Evolutionary conservation across 2,888 invertebrate species (phyloP).

Genomic region (Cartodere bifasciata): DNA sequence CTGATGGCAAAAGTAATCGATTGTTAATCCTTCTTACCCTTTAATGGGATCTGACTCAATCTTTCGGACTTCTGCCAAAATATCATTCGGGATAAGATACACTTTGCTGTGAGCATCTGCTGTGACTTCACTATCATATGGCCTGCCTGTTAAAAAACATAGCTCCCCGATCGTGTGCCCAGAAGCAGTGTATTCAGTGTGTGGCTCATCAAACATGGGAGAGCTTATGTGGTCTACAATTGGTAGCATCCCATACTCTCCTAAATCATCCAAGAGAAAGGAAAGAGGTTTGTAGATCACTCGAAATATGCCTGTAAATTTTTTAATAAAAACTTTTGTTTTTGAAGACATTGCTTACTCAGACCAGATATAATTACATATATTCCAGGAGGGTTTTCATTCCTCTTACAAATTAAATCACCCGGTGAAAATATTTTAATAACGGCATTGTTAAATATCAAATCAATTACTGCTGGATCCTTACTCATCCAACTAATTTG

Average conservation of each 20-base stretch:
- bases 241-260: constrained; percentile 38
- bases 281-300: constrained; percentile 22
- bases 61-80: constrained; percentile 37
- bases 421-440: constrained; percentile 16
- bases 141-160: constrained; percentile 42
- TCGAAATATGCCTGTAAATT: constrained; percentile 5
- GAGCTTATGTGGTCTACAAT: constrained; percentile 41
- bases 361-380: constrained; percentile 35
- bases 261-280: constrained; percentile 37
- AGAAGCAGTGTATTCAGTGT: constrained; percentile 43
- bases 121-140: constrained; percentile 41
- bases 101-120: constrained; percentile 47
- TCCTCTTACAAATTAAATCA: constrained; percentile 20
- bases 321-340: constrained; percentile 1
- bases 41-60: constrained; percentile 23
- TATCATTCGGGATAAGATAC: constrained; percentile 33
- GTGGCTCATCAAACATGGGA: constrained; percentile 35
- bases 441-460: constrained; percentile 15
- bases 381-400: constrained; percentile 31
- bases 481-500: constrained; percentile 20
- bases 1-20: too few relatives aligned
- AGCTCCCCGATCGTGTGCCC: constrained; percentile 48
- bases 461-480: constrained; percentile 14
- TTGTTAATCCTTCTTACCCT: constrained; percentile 8
- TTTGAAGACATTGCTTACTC: too few relatives aligned